Percentiles rank a stretch among this genome's conserved stretches.
phyloP scores from a whole-genome alignment of 1,140 invertebrate genomes.

The Hylyphantes graminicola region DNA sequence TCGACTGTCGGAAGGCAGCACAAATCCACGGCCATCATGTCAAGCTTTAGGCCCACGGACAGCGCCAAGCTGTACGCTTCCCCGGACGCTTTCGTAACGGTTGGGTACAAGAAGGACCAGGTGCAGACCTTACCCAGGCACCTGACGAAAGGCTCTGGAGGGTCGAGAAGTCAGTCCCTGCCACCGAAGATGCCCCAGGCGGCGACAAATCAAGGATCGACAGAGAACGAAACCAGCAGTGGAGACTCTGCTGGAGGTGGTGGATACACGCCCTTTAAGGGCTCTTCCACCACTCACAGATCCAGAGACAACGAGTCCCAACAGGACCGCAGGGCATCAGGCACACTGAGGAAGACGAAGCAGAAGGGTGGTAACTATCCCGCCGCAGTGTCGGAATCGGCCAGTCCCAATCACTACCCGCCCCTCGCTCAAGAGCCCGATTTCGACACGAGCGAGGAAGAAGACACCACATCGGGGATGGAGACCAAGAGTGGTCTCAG shows the following conservation, averaged over 20 bases:
- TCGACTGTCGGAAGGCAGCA: slow-evolving; percentile 32
- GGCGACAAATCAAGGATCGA: slow-evolving; percentile 34
- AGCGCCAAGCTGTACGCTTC: slow-evolving; percentile 89
- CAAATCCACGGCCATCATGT: slow-evolving; percentile 72
- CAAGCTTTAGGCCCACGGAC: slow-evolving; percentile 83
- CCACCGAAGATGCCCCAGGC: slow-evolving; percentile 50
- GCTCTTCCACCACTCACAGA: slow-evolving; percentile 16
- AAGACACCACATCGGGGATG: slow-evolving; percentile 36
- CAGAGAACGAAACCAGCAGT: slow-evolving; percentile 50
- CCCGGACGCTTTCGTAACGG: slow-evolving; percentile 83
- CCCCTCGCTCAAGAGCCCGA: slow-evolving; percentile 75
- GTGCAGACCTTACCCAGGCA: slow-evolving; percentile 43
- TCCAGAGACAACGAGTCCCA: slow-evolving; percentile 19
- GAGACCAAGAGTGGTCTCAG: slow-evolving; percentile 35
- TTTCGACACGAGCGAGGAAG: slow-evolving; percentile 72
- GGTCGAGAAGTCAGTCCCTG: slow-evolving; percentile 69
- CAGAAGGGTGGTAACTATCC: slow-evolving; percentile 29
- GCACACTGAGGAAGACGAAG: slow-evolving; percentile 45
- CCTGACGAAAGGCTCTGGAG: slow-evolving; percentile 21
- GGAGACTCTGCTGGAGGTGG: slow-evolving; percentile 37
- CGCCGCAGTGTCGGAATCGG: slow-evolving; percentile 25
- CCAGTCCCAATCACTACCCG: slow-evolving; percentile 48
- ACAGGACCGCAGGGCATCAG: background rate
- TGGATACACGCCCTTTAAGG: slow-evolving; percentile 43
- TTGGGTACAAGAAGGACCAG: slow-evolving; percentile 73